Evolutionary conservation across 2,797 vertebrate genomes (phyloP), one percentile per base, ranked within the genome.

Genomic region (Anomalospiza imberbis): DNA sequence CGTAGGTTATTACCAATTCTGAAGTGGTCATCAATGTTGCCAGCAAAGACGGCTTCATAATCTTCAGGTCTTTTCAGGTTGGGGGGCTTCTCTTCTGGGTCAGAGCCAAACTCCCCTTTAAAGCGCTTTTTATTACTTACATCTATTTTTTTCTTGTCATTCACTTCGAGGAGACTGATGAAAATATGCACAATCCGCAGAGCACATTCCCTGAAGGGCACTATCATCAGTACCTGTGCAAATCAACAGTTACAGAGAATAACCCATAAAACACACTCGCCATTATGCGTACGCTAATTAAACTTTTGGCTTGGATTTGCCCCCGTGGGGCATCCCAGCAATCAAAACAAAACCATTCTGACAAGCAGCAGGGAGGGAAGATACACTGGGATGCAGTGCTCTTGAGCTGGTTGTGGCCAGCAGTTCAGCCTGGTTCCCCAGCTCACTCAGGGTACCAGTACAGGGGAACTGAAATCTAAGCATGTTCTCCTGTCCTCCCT

Each of bases 21-120:
- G 97, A 99, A 99, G 97, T 99, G 99, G 96, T 99, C 99, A 24
- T 99, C 99, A 13, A 99, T 98, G 80, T 99, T 99, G 89, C 99
- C 99, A 12, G 98, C 98, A 97, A 99, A 99, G 55, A 99, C 71
- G 0, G 99, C 98, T 66, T 98, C 98, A 62, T 99, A 99, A 96
- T 99, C 99, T 14, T 99, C 99, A 7, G 99, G 99, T 91, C 99
- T 98, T 93, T 97, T 98, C 93, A 98, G 97, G 92, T 98, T 99
- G 58, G 98, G 93, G 0, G 99, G 98, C 65, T 96, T 98, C 61
- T 99, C 98, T 8, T 98, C 98, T 0, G 98, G 97, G 18, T 98
- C 98, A 12, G 98, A 98, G 57, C 99, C 99, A 89, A 98, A 99
- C 91, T 99, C 98, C 8, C 98, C 98, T 78, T 99, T 99, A 95